Percentiles rank a stretch among this genome's conserved stretches.
phyloP scores from a whole-genome alignment of 1,140 invertebrate genomes.

The Rhynchophorus ferrugineus region DNA sequence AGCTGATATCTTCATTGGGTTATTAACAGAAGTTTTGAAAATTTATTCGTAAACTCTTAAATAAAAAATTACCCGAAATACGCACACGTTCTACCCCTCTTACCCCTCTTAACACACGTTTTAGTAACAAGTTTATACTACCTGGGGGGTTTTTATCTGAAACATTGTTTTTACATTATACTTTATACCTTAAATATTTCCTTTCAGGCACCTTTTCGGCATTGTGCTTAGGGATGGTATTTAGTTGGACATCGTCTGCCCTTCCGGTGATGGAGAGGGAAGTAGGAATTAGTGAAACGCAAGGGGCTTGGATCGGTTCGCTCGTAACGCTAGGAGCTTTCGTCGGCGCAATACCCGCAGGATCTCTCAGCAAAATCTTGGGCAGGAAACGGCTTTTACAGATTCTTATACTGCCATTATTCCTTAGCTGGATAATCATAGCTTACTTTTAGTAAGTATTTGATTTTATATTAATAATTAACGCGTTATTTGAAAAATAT shows the following conservation, averaged over 20 bases:
- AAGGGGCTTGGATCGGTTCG: conserved; percentile 45
- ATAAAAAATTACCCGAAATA: background rate
- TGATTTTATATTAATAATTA: no score
- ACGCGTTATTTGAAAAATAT: no score
- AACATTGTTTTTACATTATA: background rate
- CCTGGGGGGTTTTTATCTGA: background rate
- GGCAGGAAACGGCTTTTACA: conserved; percentile 63
- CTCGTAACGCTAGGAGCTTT: conserved; percentile 54
- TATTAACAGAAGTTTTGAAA: background rate
- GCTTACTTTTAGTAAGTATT: conserved; percentile 49
- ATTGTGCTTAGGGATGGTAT: conserved; percentile 51
- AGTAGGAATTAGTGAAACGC: conserved; percentile 28
- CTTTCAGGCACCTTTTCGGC: conserved; percentile 50
- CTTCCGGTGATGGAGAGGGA: conserved; percentile 40
- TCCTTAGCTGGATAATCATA: conserved; percentile 60
- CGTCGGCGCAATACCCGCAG: conserved; percentile 53
- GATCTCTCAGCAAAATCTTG: conserved; percentile 53
- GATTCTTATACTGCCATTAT: conserved; percentile 54
- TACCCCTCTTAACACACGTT: background rate
- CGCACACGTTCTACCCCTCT: background rate
- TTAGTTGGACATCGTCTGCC: conserved; percentile 64
- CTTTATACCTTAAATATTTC: conserved; percentile 1
- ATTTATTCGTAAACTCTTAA: background rate
- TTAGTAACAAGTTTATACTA: background rate
- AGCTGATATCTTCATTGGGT: no score